Evolutionary conservation across 2,797 vertebrate species (phyloP).

Genomic region (Tenualosa ilisha): DNA sequence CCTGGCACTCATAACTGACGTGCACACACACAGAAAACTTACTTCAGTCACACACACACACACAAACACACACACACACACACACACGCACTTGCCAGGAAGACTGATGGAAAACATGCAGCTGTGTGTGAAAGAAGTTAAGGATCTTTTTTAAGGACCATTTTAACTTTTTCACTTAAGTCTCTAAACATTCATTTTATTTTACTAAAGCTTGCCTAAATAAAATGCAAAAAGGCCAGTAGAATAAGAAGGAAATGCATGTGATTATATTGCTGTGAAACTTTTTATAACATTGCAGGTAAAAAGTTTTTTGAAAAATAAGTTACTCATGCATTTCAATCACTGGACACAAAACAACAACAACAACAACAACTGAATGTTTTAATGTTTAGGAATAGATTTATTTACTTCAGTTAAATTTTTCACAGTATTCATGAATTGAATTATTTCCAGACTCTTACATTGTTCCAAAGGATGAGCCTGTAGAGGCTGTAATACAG

Average conservation of each 20-base stretch:
- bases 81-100: neutral
- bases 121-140: neutral
- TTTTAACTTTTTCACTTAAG: neutral
- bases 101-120: neutral
- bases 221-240: neutral
- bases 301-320: neutral
- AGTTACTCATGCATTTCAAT: neutral
- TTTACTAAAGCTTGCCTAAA: neutral
- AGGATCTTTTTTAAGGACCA: conserved; percentile 1
- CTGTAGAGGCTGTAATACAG: no score
- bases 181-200: neutral
- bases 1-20: neutral
- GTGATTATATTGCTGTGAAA: neutral
- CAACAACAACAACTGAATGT: no score
- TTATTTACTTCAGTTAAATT: neutral
- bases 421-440: neutral
- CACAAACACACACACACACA: neutral
- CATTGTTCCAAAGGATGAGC: neutral
- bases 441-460: neutral
- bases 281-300: neutral
- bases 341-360: neutral
- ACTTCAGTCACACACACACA: neutral
- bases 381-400: neutral
- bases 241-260: neutral
- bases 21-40: neutral